Percentiles rank a stretch among this genome's conserved stretches.
Evolutionary conservation across 2,113 vertebrate genomes (phyloP).

Genomic region (Lasiurus cinereus): DNA sequence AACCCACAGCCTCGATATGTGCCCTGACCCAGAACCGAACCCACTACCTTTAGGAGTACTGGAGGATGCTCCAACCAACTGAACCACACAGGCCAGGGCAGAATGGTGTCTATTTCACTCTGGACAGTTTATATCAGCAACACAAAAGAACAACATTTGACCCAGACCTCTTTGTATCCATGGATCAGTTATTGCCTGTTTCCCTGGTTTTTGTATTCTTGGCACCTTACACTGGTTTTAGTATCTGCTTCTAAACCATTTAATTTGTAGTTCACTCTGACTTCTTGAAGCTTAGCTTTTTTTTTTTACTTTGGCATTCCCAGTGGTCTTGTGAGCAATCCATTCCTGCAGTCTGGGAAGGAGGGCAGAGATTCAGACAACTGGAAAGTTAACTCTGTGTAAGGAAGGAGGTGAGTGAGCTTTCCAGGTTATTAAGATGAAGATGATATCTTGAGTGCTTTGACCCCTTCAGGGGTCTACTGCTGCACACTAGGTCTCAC

Average conservation of each 20-base stretch:
- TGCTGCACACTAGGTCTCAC: neutral
- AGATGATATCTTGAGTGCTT: constrained; percentile 4
- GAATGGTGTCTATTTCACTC: neutral
- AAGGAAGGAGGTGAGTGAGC: neutral
- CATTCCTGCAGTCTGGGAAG: neutral
- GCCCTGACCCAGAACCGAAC: too few species aligned
- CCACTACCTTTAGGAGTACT: too few species aligned
- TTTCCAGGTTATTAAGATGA: constrained; percentile 12
- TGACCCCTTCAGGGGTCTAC: neutral
- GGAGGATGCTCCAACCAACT: too few species aligned
- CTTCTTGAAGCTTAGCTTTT: neutral
- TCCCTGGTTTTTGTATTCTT: neutral
- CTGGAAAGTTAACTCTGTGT: neutral
- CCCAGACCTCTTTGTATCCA: neutral
- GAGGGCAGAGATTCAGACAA: neutral
- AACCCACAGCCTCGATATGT: too few species aligned
- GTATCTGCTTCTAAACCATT: constrained; percentile 16
- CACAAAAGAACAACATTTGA: neutral
- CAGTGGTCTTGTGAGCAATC: neutral
- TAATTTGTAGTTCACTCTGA: neutral
- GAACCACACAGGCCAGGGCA: neutral
- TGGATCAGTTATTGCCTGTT: neutral
- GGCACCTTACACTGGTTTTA: neutral
- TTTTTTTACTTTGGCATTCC: neutral
- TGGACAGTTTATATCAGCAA: neutral